Base-by-base conservation (phyloP, 2,113 vertebrate genomes). In the Acrocephalus kingi region DNA sequence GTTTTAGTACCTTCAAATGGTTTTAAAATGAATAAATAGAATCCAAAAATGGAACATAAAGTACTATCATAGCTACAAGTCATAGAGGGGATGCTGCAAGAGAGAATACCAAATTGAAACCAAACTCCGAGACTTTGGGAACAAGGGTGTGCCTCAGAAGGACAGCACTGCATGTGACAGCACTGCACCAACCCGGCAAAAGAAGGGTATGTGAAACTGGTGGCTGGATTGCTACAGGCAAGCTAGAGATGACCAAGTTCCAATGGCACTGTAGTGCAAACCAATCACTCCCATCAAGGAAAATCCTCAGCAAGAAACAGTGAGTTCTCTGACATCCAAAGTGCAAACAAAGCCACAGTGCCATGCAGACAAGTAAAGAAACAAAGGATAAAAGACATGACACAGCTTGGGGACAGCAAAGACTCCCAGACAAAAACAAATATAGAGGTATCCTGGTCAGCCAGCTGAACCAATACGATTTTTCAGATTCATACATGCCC, bases 131-230 rank as follows among this genome's bases (percentile, higher is more conserved):
- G 30, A 49, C 45, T 68, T 30, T 6, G 35, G 30, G 39, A 83
- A 58, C 31, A 4, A 59, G 3, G 21, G 23, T 1, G 0, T 4
- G 16, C 51, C 54, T 2, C 25, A 24, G 2, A 80, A 80, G 25
- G 48, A 58, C 27, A 8, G 51, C 2, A 5, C 24, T 0, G 0
- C 1, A 4, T 0, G 8, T 5, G 31, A 80, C 3, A 31, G 33
- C 14, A 2, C 10, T 0, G 0, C 46, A 15, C 27, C 2, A 3
- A 83, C 10, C 45, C 46, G 5, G 54, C n/a, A 37, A 56, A 83
- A 52, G n/a, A 25, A 55, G 39, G 24, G 23, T 10, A 25, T 2
- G 0, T 49, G 49, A 22, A 80, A 56, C 23, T 0, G 1, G 54
- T 1, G 3, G 39, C 35, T 20, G 0, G 25, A 22, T 15, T 2